A percentile compares a stretch with the other conserved stretches of the same genome.
These are phyloP conservation scores for Eristalis arbustorum DNA, from an alignment of 2,888 invertebrate genomes.

Conservation along the genomic window DNA sequence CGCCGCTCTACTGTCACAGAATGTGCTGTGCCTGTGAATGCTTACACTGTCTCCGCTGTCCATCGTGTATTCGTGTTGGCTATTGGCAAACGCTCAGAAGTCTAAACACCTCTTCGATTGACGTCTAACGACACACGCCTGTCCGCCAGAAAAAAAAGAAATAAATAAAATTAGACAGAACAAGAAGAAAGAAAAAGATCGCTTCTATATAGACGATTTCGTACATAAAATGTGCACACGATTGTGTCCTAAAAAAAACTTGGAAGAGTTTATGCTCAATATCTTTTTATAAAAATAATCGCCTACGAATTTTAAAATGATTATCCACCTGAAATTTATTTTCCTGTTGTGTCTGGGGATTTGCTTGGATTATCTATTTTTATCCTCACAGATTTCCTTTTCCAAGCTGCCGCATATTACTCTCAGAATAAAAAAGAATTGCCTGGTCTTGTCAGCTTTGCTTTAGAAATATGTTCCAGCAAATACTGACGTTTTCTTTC, in stretches of 20 bases:
- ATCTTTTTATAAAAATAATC: conserved; percentile 33
- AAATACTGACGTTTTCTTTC: not conserved
- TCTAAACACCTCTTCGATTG: conserved; percentile 69
- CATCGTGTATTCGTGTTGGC: conserved; percentile 41
- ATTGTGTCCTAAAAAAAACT: conserved; percentile 31
- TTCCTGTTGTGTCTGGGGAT: conserved; percentile 46
- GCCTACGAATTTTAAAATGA: conserved; percentile 53
- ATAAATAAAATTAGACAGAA: conserved; percentile 42
- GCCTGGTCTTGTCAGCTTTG: not conserved
- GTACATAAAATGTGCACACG: conserved; percentile 45
- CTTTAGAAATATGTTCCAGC: not conserved
- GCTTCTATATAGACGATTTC: conserved; percentile 17
- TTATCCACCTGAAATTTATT: conserved; percentile 53
- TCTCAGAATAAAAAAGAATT: not conserved
- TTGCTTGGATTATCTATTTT: conserved; percentile 10
- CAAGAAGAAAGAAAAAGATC: conserved; percentile 4
- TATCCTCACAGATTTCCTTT: not conserved
- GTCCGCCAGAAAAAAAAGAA: conserved; percentile 37
- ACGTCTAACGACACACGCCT: conserved; percentile 68
- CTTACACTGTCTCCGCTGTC: conserved; percentile 16
- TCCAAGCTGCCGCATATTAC: not conserved
- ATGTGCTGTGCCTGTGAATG: conserved; percentile 33
- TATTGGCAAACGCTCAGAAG: conserved; percentile 63
- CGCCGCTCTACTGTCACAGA: conserved; percentile 20
- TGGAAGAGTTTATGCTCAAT: not conserved